Base-by-base conservation (phyloP, 2,888 invertebrate genomes). In the Hymenopus coronatus region DNA sequence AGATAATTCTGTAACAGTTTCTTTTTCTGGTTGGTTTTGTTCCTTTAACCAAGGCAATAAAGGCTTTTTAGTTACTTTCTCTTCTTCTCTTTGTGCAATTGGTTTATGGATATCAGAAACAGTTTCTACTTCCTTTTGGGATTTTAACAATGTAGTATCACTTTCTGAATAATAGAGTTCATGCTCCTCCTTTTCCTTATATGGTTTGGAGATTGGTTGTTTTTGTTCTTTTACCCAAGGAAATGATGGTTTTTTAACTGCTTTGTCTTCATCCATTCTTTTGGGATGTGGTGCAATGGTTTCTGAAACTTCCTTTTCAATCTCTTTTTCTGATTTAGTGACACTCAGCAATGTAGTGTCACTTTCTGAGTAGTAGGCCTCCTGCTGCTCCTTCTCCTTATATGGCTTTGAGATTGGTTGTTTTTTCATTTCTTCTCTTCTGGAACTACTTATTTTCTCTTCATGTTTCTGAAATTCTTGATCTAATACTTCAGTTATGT, bases 91-190 rank as follows among this genome's bases (percentile, higher is more conserved):
- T 46, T 84, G 28, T 85, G 89, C 89, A 83, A 90, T 90, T 83
- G 92, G 90, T 88, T 92, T 91, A 90, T 91, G 91, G 14, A 91
- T 90, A 85, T 91, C 91, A 90, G 92, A 92, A 46, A 92, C 91
- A 46, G 89, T 89, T 46, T 89, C 70, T 54, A 82, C 46, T 85
- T 89, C 86, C n/a, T 88, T 84, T 89, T 89, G 87, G 88, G 82
- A 92, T 9, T 91, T 85, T 82, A 90, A 28, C 25, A 91, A 83
- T 8, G 90, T 90, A 4, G 90, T 87, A 84, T 91, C 91, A 70
- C 54, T 70, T 70, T 70, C 54, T 70, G 54, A 20, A 6, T 20
- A 6, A 25, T 20, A 70, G 6, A 20, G 54, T 14, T 70, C 54
- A 2, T 20, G 20, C 54, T 70, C 54, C 4, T 70, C 20, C 54